These are phyloP conservation scores for Oryzias curvinotus DNA, from an alignment of 2,113 vertebrate species.

Conservation along the genomic window DNA sequence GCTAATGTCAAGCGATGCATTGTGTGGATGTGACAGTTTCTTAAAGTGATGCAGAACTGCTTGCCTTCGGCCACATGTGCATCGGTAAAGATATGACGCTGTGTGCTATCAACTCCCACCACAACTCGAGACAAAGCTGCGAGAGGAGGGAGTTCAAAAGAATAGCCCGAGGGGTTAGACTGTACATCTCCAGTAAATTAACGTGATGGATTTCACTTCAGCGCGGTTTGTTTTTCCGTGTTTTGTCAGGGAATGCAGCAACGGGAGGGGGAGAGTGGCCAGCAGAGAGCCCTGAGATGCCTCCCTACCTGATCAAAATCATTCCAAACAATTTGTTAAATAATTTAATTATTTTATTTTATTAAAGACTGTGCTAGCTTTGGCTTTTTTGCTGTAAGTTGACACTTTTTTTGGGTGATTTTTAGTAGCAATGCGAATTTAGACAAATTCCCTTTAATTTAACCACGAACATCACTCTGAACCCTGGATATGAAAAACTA, in stretches of 20 bases:
- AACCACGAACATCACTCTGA: too few relatives aligned
- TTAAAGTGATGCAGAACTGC: constrained; percentile 44
- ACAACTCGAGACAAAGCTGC: constrained; percentile 33
- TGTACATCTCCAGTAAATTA: constrained; percentile 28
- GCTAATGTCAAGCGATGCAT: constrained; percentile 25
- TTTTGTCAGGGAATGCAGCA: constrained; percentile 19
- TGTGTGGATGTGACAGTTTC: constrained; percentile 47
- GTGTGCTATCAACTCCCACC: constrained; percentile 34
- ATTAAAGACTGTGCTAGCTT: too few relatives aligned
- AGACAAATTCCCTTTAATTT: too few relatives aligned
- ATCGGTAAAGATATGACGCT: constrained; percentile 55
- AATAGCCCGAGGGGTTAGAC: constrained; percentile 25
- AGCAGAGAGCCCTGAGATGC: background rate
- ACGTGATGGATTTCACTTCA: constrained; percentile 32
- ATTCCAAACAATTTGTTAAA: background rate
- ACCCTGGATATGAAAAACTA: too few relatives aligned
- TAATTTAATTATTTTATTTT: background rate
- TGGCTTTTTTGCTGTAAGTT: too few relatives aligned
- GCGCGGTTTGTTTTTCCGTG: constrained; percentile 9
- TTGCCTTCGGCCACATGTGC: constrained; percentile 46
- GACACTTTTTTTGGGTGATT: too few relatives aligned
- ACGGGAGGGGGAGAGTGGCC: background rate
- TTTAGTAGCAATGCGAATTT: too few relatives aligned
- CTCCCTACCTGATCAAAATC: background rate
- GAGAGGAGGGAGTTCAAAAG: constrained; percentile 49